Evolutionary conservation across 2,113 vertebrate species (phyloP), one percentile per base, ranked within the genome.

Genomic region (Phalacrocorax aristotelis): DNA sequence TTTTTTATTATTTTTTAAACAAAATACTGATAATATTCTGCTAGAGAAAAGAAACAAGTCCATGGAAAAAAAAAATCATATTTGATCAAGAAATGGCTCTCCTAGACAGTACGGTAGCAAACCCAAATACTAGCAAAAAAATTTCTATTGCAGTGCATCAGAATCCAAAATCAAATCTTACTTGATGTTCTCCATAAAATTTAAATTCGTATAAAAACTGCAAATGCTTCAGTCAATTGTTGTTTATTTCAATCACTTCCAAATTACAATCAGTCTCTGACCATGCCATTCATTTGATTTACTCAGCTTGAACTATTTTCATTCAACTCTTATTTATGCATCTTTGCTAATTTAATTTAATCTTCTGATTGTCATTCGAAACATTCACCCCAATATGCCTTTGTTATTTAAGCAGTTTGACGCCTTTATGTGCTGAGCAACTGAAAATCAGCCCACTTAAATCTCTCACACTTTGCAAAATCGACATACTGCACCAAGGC

Each of bases 341-440:
- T 94, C 83, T 94, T 87, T 94, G 81, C 86, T 87, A 84, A 93
- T 91, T 95, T 77, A 87, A 95, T 95, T 96, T 87, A 75, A 95
- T 91, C 74, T 92, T 82, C 81, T 54, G 65, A 95, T 68, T 95
- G 83, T 79, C 95, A 95, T 79, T 94, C 87, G 93, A 95, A 94
- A 86, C 1, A 4, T 80, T 94, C 83, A 97, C n/a, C 42, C 66
- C 81, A 77, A 62, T 64, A 86, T 1, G 52, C 52, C 36, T 85
- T 38, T 54, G 32, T 88, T 91, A 84, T 85, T 94, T 92, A 92
- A 87, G 58, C 52, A 64, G 68, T 83, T 87, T 87, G 90, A 93
- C 88, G 77, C 32, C 72, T 83, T 82, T 69, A 82, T 9, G 5
- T 51, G 52, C 65, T 58, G 27, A 70, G 71, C 52, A 77, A 87